Conservation (phyloP, 2,113 vertebrate genomes). For the Rhea americana region DNA sequence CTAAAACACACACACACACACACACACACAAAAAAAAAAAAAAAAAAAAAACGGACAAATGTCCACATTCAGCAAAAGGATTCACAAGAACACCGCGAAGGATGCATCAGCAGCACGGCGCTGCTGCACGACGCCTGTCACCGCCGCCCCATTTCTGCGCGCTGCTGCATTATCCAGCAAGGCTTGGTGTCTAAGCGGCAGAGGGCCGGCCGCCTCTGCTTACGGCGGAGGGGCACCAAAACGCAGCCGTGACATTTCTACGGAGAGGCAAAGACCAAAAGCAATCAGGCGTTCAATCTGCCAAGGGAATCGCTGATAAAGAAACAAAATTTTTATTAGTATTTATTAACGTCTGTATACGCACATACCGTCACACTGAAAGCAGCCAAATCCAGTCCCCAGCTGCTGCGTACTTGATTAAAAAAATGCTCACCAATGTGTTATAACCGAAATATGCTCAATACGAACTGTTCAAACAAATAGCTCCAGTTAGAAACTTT, state of each 20-base stretch:
- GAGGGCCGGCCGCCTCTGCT: constrained; percentile 14
- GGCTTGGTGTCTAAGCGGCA: no score
- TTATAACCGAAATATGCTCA: not conserved
- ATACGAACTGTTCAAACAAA: not conserved
- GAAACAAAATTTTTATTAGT: not conserved
- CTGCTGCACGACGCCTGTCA: no score
- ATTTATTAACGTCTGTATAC: not conserved
- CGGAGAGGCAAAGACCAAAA: no score
- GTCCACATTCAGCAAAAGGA: not conserved
- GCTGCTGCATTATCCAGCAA: not conserved
- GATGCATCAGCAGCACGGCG: rapidly evolving
- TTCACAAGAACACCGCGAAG: not conserved
- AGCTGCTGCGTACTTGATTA: not conserved
- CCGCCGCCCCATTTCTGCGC: not conserved
- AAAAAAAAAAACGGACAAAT: not conserved
- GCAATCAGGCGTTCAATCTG: rapidly evolving
- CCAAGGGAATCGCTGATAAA: not conserved
- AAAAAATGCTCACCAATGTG: not conserved
- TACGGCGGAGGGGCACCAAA: rapidly evolving
- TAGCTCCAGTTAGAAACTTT: not conserved
- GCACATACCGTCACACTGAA: rapidly evolving
- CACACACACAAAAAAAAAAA: not conserved
- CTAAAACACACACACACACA: no score
- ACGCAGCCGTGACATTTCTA: not conserved
- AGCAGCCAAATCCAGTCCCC: not conserved